Evolutionary conservation across 2,113 vertebrate genomes (phyloP).

Genomic region (Pseudorectes ferrugineus): DNA sequence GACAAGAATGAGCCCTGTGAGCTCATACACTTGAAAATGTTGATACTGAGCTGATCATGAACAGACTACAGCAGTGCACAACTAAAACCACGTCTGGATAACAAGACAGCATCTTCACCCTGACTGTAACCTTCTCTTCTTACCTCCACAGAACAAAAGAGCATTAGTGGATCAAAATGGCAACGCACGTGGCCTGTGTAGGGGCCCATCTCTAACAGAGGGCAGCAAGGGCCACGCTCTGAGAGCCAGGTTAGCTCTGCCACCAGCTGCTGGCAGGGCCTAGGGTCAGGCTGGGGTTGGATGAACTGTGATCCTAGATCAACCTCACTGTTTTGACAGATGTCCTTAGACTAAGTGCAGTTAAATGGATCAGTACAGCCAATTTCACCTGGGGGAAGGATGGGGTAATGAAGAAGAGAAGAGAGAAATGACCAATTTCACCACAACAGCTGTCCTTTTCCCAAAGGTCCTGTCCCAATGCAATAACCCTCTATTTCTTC

Average conservation of each 20-base stretch:
- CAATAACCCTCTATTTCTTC: not conserved
- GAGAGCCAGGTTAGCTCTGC: not conserved
- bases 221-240: not conserved
- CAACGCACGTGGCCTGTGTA: not conserved
- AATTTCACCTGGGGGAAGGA: not conserved
- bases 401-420: not conserved
- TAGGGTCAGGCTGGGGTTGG: not conserved
- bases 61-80: not conserved
- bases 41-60: not conserved
- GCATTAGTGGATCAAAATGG: not conserved
- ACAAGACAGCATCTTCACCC: not conserved
- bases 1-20: not conserved
- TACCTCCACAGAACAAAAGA: not conserved
- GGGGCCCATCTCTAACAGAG: not conserved
- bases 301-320: not conserved
- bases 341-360: not conserved
- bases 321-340: not conserved
- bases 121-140: not conserved
- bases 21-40: not conserved
- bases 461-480: not conserved
- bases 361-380: not conserved
- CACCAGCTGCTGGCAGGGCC: not conserved
- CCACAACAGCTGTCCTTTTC: not conserved
- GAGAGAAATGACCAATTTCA: not conserved
- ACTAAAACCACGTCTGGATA: not conserved